A percentile compares a stretch with the other conserved stretches of the same genome.
phyloP scores from a whole-genome alignment of 1,140 invertebrate genomes.

The Zaprionus gabonicus region DNA sequence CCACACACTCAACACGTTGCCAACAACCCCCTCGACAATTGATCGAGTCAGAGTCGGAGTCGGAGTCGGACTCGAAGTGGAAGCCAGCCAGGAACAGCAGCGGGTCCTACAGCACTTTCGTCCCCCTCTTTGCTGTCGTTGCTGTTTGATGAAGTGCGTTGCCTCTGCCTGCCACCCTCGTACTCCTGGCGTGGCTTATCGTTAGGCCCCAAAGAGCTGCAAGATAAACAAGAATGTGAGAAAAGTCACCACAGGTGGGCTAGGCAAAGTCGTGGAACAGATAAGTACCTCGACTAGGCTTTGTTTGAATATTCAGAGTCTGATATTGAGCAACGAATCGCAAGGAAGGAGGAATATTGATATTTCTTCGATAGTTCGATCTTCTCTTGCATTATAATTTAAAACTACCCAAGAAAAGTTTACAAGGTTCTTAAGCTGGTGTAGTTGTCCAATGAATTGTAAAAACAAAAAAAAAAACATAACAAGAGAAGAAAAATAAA shows the following conservation, averaged over 20 bases:
- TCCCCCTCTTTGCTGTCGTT: constrained; percentile 16
- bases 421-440: too few species aligned
- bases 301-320: too few species aligned
- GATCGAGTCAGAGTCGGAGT: constrained; percentile 1
- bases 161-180: neutral
- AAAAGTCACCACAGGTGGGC: neutral
- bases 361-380: too few species aligned
- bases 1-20: neutral
- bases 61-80: constrained; percentile 1
- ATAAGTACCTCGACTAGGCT: neutral
- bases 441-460: too few species aligned
- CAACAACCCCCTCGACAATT: constrained; percentile 49
- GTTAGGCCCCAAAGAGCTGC: neutral
- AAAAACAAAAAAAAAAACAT: too few species aligned
- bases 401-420: too few species aligned
- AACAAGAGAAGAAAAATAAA: too few species aligned
- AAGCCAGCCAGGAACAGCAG: neutral
- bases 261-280: neutral
- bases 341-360: too few species aligned
- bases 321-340: too few species aligned
- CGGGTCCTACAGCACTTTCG: constrained; percentile 10
- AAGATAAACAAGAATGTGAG: neutral
- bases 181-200: neutral
- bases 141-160: neutral
- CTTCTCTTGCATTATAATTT: too few species aligned